A percentile compares a stretch with the other conserved stretches of the same genome.
These are phyloP conservation scores for Rhodeus uyekii DNA, from an alignment of 2,797 vertebrate genomes.

Conservation along the genomic window DNA sequence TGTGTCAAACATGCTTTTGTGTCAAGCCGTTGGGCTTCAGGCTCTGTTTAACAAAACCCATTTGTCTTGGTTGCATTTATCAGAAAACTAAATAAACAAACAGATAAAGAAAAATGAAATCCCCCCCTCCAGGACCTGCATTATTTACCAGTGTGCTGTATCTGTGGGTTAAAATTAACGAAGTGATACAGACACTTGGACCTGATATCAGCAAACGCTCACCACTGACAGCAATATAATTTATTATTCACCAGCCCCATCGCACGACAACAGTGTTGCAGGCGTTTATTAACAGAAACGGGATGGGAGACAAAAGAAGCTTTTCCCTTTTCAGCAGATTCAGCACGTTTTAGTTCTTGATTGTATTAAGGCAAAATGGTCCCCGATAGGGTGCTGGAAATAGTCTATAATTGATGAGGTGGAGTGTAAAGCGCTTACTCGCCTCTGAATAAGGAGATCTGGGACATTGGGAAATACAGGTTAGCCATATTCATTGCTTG, in stretches of 20 bases:
- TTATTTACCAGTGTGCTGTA: constrained; percentile 32
- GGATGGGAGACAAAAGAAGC: not conserved
- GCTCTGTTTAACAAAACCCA: too few species aligned
- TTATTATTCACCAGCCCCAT: constrained; percentile 37
- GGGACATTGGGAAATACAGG: constrained; percentile 20
- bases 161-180: not conserved
- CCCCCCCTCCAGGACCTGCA: not conserved
- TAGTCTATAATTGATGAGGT: constrained; percentile 3
- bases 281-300: constrained; percentile 1
- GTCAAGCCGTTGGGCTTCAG: too few species aligned
- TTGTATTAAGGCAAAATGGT: constrained; percentile 24
- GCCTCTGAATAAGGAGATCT: constrained; percentile 18
- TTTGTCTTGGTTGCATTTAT: constrained; percentile 19
- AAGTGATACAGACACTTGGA: constrained; percentile 12
- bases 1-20: constrained; percentile 13
- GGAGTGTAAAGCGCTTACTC: constrained; percentile 5
- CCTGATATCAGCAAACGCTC: constrained; percentile 1
- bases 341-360: constrained; percentile 13
- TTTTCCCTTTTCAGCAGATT: not conserved
- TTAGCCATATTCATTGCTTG: constrained; percentile 14
- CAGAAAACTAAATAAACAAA: constrained; percentile 6
- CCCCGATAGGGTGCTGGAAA: constrained; percentile 8
- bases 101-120: constrained; percentile 10
- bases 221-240: not conserved
- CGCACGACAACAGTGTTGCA: constrained; percentile 8